Base-by-base conservation (phyloP, 2,113 vertebrate genomes). In the Aepyceros melampus region DNA sequence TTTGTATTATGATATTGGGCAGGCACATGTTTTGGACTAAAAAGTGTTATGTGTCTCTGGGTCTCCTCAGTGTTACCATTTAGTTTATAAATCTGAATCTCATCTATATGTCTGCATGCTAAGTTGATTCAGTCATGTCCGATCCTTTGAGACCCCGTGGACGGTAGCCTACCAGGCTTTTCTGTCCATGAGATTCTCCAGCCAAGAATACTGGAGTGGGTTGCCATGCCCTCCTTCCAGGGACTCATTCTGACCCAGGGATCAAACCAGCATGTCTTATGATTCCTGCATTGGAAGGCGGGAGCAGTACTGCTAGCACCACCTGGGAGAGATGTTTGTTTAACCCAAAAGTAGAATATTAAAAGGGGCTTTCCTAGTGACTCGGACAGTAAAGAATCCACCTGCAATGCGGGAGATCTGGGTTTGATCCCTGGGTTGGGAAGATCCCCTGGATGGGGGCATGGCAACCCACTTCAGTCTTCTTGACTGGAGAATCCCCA, bases 21-120 rank as follows among this genome's bases (percentile, higher is more conserved):
- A 3, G 45, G 86, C 16, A 79, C 3, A 45, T n/a, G n/a, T 67
- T 95, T 85, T 71, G 49, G 86, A 79, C 89, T 45, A 58, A 27
- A 11, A 43, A 36, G 12, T 83, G 33, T 91, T 36, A 67, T 58
- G 27, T 49, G 40, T 81, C 36, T 25, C 49, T 67, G 9, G 23
- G 51, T 43, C 43, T 81, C 60, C 49, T 92, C 5, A 14, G 11
- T 36, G 14, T 36, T 94, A 58, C 8, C 36, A 45, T 43, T 76
- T 27, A 76, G 23, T 43, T 31, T 85, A 40, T 33, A 92, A 92
- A 89, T 79, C 56, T n/a, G 94, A 84, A 89, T 85, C 45, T 43
- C 88, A 17, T 91, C 11, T 43, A 12, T 79, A 53, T 51, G 47
- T 51, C 71, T 76, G 17, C n/a, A 23, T 40, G n/a, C 67, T 71